Base-by-base conservation (phyloP, 2,113 vertebrate species). In the Solea solea region DNA sequence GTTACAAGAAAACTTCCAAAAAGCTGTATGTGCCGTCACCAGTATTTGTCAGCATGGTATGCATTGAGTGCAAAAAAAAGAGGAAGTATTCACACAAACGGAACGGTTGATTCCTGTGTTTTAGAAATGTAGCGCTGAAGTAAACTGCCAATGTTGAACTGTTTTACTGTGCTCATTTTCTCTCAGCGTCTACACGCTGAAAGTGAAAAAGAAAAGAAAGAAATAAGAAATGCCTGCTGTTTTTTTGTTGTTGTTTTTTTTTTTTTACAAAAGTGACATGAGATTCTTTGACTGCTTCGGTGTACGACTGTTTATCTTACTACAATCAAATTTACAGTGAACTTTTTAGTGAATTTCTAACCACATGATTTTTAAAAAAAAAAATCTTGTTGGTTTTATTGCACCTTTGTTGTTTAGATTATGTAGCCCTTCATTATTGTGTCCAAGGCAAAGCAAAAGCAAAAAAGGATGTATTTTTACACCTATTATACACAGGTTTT, bases 231-330 rank as follows among this genome's bases (percentile, higher is more conserved):
- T 48, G 45, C 25, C 56, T 45, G 21, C 42, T 69, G 46, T 48
- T 11, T 5, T 14, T 3, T 3, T 11, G 9, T 46, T 9, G 44
- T 12, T 2, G 44, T 46, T 46, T 46, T 3, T 11, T 8, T 12
- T 3, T 11, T 46, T 48, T 12, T 9, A 13, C 11, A 48, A 48
- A 66, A 27, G 51, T 66, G 7, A 34, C 9, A 52, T 63, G 21
- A 53, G 39, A 50, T 74, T 51, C 59, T 50, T 14, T 28, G 56
- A 34, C 67, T 62, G 52, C 67, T 84, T 61, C 73, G 69, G 69
- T 83, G 72, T 83, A 83, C 53, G 72, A 83, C 78, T 86, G 70
- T 82, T 80, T 64, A 71, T 49, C 13, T 67, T 51, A 64, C 15
- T 53, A 58, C 76, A 74, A 51, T 39, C 50, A 16, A 64, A 54